Base-by-base conservation (phyloP, 2,888 invertebrate species). In the Drosophila atripex region DNA sequence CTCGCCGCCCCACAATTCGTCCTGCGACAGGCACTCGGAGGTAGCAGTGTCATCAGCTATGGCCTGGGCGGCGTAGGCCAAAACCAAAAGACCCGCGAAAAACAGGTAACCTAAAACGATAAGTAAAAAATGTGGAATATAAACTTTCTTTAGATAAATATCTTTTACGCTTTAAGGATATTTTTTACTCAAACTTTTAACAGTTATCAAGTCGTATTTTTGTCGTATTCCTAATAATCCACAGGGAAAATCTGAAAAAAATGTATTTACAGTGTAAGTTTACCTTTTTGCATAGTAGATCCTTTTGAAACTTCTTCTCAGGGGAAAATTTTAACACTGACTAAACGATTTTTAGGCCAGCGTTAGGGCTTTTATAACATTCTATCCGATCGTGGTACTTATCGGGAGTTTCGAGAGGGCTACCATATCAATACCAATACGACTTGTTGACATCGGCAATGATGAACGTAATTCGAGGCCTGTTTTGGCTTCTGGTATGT, bases 261-360 rank as follows among this genome's bases (percentile, higher is more conserved):
- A 5, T n/a, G 1, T 2, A 18, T 41, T 9, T 41, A 9, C 16
- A 11, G 9, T 2, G 16, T 2, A 5, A 54, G 18, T 23, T 32
- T 56, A 80, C 80, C 86, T 86, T 77, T 83, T 59, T 51, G 60
- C 80, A 83, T 80, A 41, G 35, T 70, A n/a, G 50, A 25, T 23
- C 59, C 23, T 51, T 60, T 41, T 14, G 7, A 43, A 38, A 16
- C 43, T 61, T 66, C 21, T 61, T 51, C 32, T 28, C 54, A 41
- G 35, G 52, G 28, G 38, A 38, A 66, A 53, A 47, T 38, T 77
- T 51, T 28, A 71, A 66, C 54, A 71, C 75, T 61, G 54, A 82
- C 80, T 82, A 80, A 82, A 66, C 57, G 73, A 51, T 23, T 47
- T 21, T 52, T 11, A 5, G 52, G 47, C 55, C 25, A 52, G 14